phyloP scores from a whole-genome alignment of 1,140 invertebrate genomes.

The Teleogryllus occipitalis region DNA sequence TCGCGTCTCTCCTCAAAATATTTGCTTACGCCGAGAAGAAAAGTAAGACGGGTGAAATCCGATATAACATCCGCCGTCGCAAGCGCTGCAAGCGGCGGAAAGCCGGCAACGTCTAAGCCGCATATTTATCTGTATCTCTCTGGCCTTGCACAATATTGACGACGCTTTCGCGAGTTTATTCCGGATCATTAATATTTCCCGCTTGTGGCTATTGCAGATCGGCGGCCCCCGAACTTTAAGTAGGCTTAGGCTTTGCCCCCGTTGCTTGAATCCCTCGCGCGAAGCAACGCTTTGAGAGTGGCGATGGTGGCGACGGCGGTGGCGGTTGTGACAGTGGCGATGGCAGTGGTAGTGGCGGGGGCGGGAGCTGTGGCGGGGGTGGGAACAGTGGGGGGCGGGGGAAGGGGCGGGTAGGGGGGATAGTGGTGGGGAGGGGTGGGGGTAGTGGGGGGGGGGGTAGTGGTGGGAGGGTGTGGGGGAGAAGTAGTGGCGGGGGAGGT shows the following conservation, averaged over 20 bases:
- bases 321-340: too few species aligned
- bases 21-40: neutral
- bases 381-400: too few species aligned
- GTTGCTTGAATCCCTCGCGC: neutral
- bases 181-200: slow-evolving; percentile 1
- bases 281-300: too few species aligned
- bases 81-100: neutral
- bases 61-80: neutral
- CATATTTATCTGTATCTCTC: neutral
- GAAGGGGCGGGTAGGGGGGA: too few species aligned
- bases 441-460: too few species aligned
- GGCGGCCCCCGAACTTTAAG: neutral
- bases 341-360: too few species aligned
- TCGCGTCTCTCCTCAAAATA: neutral
- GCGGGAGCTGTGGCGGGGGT: too few species aligned
- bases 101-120: neutral
- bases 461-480: too few species aligned
- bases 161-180: neutral
- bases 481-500: too few species aligned
- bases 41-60: neutral
- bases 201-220: neutral
- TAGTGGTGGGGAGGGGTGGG: too few species aligned
- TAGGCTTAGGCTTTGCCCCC: neutral
- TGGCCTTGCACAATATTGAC: neutral
- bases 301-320: too few species aligned